phyloP scores from a whole-genome alignment of 2,888 invertebrate genomes.

The Apodemia mormo region DNA sequence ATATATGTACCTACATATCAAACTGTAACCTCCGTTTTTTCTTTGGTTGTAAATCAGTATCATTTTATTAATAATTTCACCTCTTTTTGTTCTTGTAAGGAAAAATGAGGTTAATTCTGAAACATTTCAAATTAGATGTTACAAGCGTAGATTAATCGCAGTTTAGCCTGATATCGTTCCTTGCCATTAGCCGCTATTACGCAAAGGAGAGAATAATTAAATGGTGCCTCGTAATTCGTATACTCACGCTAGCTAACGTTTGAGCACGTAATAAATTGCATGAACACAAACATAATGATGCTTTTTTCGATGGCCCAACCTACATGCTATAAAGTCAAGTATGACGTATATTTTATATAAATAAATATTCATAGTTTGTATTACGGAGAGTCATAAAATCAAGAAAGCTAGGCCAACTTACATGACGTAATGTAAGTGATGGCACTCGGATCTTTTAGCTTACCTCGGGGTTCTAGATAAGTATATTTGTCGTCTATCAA shows the following conservation, averaged over 20 bases:
- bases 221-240: conserved; percentile 41
- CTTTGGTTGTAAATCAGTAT: not conserved
- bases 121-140: conserved; percentile 6
- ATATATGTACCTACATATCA: too few relatives aligned
- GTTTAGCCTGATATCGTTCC: conserved; percentile 44
- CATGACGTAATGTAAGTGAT: too few relatives aligned
- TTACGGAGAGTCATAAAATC: too few relatives aligned
- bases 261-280: conserved; percentile 38
- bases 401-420: too few relatives aligned
- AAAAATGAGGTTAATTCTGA: not conserved
- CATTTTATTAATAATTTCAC: not conserved
- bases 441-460: too few relatives aligned
- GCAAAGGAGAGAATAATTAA: conserved; percentile 45
- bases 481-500: too few relatives aligned
- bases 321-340: not conserved
- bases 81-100: not conserved
- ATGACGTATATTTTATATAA: not conserved
- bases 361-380: too few relatives aligned
- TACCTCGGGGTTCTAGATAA: too few relatives aligned
- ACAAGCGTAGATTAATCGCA: conserved; percentile 60
- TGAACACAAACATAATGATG: conserved; percentile 34
- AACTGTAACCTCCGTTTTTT: too few relatives aligned
- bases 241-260: conserved; percentile 39
- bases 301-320: conserved; percentile 23
- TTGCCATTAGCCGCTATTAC: conserved; percentile 40